A percentile compares a stretch with the other conserved stretches of the same genome.
phyloP scores from a whole-genome alignment of 2,888 invertebrate species.

The Cephus sareptanus region DNA sequence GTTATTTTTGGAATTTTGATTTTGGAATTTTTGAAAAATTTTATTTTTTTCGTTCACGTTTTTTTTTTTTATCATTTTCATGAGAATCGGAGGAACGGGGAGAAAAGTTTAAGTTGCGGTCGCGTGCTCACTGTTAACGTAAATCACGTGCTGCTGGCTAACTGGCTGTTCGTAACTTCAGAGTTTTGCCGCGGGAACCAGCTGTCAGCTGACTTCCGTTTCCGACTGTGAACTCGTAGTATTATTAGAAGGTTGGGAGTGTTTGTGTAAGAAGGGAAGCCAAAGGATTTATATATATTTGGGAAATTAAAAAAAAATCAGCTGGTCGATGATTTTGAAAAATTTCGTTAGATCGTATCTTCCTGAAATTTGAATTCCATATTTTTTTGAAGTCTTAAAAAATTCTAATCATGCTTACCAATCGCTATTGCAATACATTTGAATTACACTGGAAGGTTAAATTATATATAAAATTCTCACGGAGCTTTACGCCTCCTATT shows the following conservation, averaged over 20 bases:
- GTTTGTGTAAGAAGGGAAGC: conserved; percentile 9
- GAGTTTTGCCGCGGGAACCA: conserved; percentile 32
- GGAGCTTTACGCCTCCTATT: background rate
- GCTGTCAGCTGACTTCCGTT: conserved; percentile 44
- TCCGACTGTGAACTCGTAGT: conserved; percentile 26
- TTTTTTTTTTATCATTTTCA: background rate
- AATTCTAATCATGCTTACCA: background rate
- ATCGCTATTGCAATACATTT: background rate
- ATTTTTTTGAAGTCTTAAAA: background rate
- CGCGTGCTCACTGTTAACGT: conserved; percentile 42
- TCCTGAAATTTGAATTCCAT: background rate
- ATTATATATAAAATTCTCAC: background rate
- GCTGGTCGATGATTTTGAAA: background rate
- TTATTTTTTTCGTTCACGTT: background rate
- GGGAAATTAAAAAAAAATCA: background rate
- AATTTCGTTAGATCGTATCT: background rate
- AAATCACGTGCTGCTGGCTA: conserved; percentile 34
- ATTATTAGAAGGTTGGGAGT: conserved; percentile 32
- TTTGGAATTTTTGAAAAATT: background rate
- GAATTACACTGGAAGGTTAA: background rate
- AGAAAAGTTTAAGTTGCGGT: conserved; percentile 22
- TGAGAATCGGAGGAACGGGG: background rate
- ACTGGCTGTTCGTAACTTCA: conserved; percentile 18
- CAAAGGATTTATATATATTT: background rate
- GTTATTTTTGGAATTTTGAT: background rate